Evolutionary conservation across 2,888 invertebrate genomes (phyloP).

Genomic region (Eupelmus urozonus): DNA sequence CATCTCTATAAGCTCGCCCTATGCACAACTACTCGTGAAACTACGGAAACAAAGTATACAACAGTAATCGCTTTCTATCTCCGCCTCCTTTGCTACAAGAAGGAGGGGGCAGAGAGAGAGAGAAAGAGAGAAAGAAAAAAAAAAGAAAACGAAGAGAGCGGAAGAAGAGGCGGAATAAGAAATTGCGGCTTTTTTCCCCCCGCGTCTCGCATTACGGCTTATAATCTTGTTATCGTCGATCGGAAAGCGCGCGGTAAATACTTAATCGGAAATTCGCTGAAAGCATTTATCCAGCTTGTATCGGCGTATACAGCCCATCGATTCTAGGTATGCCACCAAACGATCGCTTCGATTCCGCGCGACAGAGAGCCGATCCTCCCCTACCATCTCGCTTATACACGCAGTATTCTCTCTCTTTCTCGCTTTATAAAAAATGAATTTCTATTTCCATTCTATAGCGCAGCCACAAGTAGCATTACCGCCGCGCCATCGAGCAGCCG

Average conservation of each 20-base stretch:
- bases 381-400: not conserved
- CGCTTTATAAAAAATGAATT: slow-evolving; percentile 51
- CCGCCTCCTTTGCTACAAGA: slow-evolving; percentile 1
- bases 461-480: slow-evolving; percentile 39
- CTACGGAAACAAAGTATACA: slow-evolving; percentile 24
- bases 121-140: slow-evolving; percentile 14
- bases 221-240: slow-evolving; percentile 52
- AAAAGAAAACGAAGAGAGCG: not conserved
- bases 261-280: slow-evolving; percentile 48
- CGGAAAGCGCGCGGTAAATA: slow-evolving; percentile 29
- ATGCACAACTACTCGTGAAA: not conserved
- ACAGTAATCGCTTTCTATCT: slow-evolving; percentile 40
- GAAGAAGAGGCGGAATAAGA: slow-evolving; percentile 2
- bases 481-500: not conserved
- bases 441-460: slow-evolving; percentile 45
- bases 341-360: slow-evolving; percentile 14
- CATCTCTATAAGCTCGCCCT: slow-evolving; percentile 12
- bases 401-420: not conserved
- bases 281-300: slow-evolving; percentile 13
- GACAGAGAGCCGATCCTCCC: not conserved
- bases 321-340: slow-evolving; percentile 15
- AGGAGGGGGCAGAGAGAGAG: not conserved
- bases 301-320: slow-evolving; percentile 43
- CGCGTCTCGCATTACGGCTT: slow-evolving; percentile 3
- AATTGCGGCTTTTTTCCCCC: slow-evolving; percentile 8